A percentile compares a stretch with the other conserved stretches of the same genome.
Conservation (phyloP, 2,113 vertebrate genomes). For the Marmota monax region DNA sequence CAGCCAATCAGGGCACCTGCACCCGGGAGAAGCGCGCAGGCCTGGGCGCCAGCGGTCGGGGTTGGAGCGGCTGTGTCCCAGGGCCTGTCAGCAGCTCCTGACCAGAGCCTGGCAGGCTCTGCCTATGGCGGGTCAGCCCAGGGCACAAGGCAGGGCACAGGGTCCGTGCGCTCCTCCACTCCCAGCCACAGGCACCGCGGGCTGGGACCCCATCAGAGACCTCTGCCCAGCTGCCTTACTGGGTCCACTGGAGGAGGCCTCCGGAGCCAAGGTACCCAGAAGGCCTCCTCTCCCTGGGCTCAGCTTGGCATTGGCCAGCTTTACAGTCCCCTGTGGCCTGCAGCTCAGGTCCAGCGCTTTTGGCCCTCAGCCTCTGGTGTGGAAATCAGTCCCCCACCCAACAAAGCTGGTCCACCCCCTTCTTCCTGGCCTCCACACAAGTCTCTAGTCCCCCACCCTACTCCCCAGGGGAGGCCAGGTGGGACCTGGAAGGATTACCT, state of each 20-base stretch:
- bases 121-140: background rate
- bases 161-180: background rate
- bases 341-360: fast-evolving
- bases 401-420: fast-evolving
- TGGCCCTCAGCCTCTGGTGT: background rate
- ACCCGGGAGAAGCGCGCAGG: fast-evolving
- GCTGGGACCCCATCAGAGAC: background rate
- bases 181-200: background rate
- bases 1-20: background rate
- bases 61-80: background rate
- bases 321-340: fast-evolving
- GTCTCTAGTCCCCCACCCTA: background rate
- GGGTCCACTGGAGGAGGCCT: background rate
- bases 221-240: no score
- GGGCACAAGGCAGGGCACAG: background rate
- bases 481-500: conserved; percentile 55
- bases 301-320: background rate
- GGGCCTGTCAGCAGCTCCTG: background rate
- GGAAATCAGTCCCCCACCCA: background rate
- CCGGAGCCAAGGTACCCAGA: fast-evolving
- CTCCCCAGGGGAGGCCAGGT: background rate
- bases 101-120: conserved; percentile 32
- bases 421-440: fast-evolving
- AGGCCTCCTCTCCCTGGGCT: background rate
- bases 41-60: fast-evolving